Percentiles rank a stretch among this genome's conserved stretches.
Conservation (phyloP, 2,797 vertebrate genomes). For the Aphelocoma californica region DNA sequence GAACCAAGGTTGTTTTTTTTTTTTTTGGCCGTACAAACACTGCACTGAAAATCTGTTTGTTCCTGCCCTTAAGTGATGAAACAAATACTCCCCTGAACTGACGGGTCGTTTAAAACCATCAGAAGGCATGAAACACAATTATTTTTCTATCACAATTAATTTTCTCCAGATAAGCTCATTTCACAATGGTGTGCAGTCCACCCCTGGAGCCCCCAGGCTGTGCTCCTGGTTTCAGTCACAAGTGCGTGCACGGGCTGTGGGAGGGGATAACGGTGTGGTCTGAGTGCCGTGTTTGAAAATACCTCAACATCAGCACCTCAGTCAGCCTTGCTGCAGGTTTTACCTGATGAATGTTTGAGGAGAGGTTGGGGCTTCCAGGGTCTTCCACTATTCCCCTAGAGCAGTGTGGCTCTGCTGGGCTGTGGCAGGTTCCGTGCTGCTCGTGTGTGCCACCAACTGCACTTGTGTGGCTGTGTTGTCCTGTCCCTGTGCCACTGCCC, state of each 20-base stretch:
- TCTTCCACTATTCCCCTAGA: rapidly evolving
- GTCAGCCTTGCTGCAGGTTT: rapidly evolving
- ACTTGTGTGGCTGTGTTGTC: rapidly evolving
- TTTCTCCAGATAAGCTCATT: neutral
- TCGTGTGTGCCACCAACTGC: rapidly evolving
- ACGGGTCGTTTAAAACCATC: neutral
- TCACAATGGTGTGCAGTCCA: neutral
- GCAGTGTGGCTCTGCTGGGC: rapidly evolving
- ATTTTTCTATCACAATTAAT: neutral
- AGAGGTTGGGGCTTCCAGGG: rapidly evolving
- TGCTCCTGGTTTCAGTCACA: neutral
- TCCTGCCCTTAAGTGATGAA: rapidly evolving
- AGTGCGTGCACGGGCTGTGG: rapidly evolving
- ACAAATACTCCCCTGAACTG: neutral
- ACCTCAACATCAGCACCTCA: rapidly evolving
- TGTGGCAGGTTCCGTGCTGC: neutral
- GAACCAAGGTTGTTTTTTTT: neutral
- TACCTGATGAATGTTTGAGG: rapidly evolving
- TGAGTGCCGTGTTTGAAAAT: rapidly evolving
- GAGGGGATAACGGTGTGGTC: rapidly evolving
- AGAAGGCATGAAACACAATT: neutral
- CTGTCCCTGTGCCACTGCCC: rapidly evolving
- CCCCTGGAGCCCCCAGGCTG: neutral
- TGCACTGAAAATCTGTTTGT: neutral
- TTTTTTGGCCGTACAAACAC: neutral